Evolutionary conservation across 2,797 vertebrate species (phyloP).

Genomic region (Karalla daura): DNA sequence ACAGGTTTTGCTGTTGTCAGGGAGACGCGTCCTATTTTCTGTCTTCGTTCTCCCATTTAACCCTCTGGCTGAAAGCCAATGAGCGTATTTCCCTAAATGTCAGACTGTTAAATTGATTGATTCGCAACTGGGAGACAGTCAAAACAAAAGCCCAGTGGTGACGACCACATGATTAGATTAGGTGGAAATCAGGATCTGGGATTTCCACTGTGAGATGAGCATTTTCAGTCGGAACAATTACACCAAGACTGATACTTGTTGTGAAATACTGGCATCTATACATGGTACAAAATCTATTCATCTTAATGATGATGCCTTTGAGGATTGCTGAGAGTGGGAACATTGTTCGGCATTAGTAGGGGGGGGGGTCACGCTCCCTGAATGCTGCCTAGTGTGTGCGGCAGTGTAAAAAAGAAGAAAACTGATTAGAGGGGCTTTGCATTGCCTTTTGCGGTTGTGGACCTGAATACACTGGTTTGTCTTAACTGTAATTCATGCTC

Average conservation of each 20-base stretch:
- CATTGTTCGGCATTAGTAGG: constrained; percentile 10
- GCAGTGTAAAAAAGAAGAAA: constrained; percentile 23
- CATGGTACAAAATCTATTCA: neutral
- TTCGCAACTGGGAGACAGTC: neutral
- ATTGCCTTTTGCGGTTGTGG: constrained; percentile 3
- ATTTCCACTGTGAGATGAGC: constrained; percentile 26
- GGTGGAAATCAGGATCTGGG: neutral
- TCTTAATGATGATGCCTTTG: neutral
- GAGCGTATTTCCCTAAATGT: neutral
- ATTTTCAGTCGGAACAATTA: neutral
- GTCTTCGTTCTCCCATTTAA: neutral
- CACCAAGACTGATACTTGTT: constrained; percentile 3
- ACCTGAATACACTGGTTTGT: constrained; percentile 20
- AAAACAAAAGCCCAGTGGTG: neutral
- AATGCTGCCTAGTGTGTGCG: neutral
- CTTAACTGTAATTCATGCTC: constrained; percentile 25
- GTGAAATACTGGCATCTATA: neutral
- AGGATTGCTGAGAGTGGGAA: neutral
- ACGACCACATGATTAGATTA: neutral
- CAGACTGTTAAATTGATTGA: neutral
- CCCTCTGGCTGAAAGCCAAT: neutral
- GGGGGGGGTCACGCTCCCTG: neutral
- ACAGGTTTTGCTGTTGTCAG: neutral
- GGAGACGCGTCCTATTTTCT: neutral
- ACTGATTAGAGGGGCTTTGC: constrained; percentile 3